phyloP scores from a whole-genome alignment of 2,888 invertebrate genomes.

The Phortica magna region DNA sequence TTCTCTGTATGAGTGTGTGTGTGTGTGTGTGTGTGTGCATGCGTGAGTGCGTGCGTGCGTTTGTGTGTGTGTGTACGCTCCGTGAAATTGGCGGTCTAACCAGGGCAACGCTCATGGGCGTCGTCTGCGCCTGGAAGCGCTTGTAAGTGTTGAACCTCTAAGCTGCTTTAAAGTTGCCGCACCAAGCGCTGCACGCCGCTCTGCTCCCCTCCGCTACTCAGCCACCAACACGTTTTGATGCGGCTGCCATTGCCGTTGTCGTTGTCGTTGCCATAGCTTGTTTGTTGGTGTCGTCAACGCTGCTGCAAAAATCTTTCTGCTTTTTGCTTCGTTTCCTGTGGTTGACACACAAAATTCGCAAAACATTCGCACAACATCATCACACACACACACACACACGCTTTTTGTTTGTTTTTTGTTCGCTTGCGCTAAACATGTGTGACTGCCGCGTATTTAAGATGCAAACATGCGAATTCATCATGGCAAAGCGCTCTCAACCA shows the following conservation, averaged over 20 bases:
- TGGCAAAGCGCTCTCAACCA: not conserved
- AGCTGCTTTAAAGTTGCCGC: not conserved
- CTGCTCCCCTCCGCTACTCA: not conserved
- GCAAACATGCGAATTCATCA: not conserved
- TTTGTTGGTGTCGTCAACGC: too few relatives aligned
- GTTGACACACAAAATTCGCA: conserved; percentile 20
- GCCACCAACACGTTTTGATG: not conserved
- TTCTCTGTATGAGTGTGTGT: not conserved
- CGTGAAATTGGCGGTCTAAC: not conserved
- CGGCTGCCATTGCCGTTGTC: not conserved
- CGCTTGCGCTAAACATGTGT: conserved; percentile 33
- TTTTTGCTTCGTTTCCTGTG: conserved; percentile 10
- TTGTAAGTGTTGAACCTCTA: conserved; percentile 12
- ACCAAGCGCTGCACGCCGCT: too few relatives aligned
- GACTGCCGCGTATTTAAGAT: not conserved
- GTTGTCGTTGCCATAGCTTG: not conserved
- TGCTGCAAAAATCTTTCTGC: not conserved
- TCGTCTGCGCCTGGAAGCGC: not conserved
- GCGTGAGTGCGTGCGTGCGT: not conserved
- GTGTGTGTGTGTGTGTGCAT: not conserved
- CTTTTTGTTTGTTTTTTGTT: conserved; percentile 31
- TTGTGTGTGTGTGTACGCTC: not conserved
- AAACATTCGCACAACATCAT: not conserved
- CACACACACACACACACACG: not conserved
- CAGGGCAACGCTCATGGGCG: not conserved